Base-by-base conservation (phyloP, 2,888 invertebrate species). In the Machimus atricapillus region DNA sequence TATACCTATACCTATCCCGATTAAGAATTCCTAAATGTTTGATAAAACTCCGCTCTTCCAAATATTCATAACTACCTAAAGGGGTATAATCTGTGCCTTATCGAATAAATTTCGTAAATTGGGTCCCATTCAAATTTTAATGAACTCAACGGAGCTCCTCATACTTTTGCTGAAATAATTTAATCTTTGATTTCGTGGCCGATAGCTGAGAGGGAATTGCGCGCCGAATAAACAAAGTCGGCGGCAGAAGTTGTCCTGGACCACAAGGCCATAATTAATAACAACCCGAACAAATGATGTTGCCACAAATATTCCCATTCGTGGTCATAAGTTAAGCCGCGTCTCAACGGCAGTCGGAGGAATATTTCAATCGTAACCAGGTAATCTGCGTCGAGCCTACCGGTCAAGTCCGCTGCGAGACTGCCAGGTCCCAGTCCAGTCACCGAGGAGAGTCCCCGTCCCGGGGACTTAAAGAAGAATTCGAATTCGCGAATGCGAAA, bases 301-400 rank as follows among this genome's bases (percentile, higher is more conserved):
- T 82, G 66, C 82, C 82, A 66, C 82, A 82, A 82, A 82, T 82
- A 82, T 58, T 37, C 40, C 66, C 66, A 40, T 82, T 82, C 82
- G 37, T 66, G 82, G 34, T 23, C 82, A 66, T 82, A 58, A 82
- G 19, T 82, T 82, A 82, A 19, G 82, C 31, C 66, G 58, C 58
- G 82, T 82, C 86, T 74, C 74, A 56, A 74, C 86, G 76, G 56
- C 76, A 86, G 56, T 86, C 86, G 52, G 12, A 31, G 52, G 78
- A 86, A 86, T 86, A 86, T 86, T 86, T 86, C 86, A 86, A 86
- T 86, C 66, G 27, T 77, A 86, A 86, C 58, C 86, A 78, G 66
- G 76, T 37, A 86, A 86, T 40, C 58, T 19, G 23, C 56, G 52
- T 58, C 19, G 66, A 58, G 77, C 76, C 58, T 77, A 86, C 77